Percentiles rank a stretch among this genome's conserved stretches.
phyloP scores from a whole-genome alignment of 2,797 vertebrate genomes.

The Enteromius paludinosus region DNA sequence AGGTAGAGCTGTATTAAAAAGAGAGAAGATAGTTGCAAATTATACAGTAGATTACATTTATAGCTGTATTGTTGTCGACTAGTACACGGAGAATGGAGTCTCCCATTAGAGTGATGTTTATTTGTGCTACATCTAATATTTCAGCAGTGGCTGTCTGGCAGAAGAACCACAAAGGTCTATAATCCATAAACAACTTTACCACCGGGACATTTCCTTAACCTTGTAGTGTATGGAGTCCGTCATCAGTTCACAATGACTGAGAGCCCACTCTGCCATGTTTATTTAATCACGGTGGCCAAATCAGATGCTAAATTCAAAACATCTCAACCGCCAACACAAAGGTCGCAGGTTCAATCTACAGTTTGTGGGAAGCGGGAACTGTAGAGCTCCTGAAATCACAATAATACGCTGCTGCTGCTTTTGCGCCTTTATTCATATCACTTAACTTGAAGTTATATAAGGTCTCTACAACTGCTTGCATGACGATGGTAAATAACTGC shows the following conservation, averaged over 20 bases:
- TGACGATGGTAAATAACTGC: neutral
- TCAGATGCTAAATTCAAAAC: slow-evolving; percentile 17
- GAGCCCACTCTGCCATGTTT: slow-evolving; percentile 10
- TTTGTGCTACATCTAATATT: neutral
- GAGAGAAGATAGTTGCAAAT: slow-evolving; percentile 61
- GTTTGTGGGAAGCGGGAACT: slow-evolving; percentile 22
- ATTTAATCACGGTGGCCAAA: slow-evolving; percentile 25
- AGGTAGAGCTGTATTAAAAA: slow-evolving; percentile 63
- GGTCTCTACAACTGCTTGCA: neutral
- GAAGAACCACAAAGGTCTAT: neutral
- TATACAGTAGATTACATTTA: slow-evolving; percentile 19
- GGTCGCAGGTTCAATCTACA: slow-evolving; percentile 51
- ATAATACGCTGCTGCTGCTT: neutral
- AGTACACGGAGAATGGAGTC: neutral
- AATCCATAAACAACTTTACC: slow-evolving; percentile 21
- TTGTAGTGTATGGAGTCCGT: slow-evolving; percentile 8
- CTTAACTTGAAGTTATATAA: slow-evolving; percentile 23
- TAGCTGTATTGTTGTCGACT: slow-evolving; percentile 20
- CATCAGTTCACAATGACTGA: slow-evolving; percentile 18
- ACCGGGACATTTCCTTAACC: slow-evolving; percentile 18
- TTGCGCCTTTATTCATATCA: neutral
- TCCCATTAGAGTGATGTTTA: slow-evolving; percentile 22
- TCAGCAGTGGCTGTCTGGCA: neutral
- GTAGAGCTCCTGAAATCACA: neutral
- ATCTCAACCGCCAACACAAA: slow-evolving; percentile 59